phyloP scores from a whole-genome alignment of 2,797 vertebrate species.

The Cuniculus paca region DNA sequence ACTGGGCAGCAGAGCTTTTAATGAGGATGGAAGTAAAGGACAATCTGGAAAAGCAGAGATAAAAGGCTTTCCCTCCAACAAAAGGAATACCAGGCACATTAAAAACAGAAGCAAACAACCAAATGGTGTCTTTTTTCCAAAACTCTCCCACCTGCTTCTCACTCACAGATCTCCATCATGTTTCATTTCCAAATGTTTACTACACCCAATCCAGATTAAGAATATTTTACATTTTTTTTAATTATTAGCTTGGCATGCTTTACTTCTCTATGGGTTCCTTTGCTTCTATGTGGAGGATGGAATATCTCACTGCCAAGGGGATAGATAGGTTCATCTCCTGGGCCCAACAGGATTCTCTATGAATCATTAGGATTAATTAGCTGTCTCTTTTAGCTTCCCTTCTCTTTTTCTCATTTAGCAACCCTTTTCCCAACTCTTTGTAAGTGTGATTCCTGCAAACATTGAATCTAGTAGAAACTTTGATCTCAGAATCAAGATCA shows the following conservation, averaged over 20 bases:
- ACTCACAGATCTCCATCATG: background rate
- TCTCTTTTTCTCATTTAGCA: conserved; percentile 6
- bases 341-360: background rate
- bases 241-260: background rate
- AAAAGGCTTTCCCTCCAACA: conserved; percentile 9
- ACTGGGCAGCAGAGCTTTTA: background rate
- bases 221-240: background rate
- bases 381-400: conserved; percentile 3
- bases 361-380: background rate
- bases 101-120: background rate
- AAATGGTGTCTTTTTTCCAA: background rate
- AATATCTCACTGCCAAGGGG: background rate
- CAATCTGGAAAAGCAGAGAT: background rate
- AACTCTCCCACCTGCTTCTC: background rate
- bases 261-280: background rate
- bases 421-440: background rate
- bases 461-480: conserved; percentile 53
- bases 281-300: background rate
- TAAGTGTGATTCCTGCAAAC: conserved; percentile 63
- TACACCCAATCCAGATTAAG: background rate
- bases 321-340: background rate
- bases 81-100: background rate
- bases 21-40: conserved; percentile 13
- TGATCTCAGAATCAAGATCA: conserved; percentile 51
- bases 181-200: background rate